phyloP scores from a whole-genome alignment of 2,888 invertebrate species.

The Chydorus sphaericus region DNA sequence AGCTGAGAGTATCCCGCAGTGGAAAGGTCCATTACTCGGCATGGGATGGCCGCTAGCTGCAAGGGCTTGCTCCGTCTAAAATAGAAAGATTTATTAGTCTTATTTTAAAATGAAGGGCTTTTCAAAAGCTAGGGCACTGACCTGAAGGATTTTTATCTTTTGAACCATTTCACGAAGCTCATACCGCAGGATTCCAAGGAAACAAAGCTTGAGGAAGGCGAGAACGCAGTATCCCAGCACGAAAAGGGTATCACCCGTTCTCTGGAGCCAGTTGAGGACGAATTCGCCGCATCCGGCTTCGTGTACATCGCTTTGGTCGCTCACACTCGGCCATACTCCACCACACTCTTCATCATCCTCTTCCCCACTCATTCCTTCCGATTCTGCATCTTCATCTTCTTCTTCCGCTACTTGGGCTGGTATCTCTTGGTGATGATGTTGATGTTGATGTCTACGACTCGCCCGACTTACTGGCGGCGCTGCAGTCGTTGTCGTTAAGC shows the following conservation, averaged over 20 bases:
- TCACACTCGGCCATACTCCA: slow-evolving; percentile 7
- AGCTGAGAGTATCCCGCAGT: background rate
- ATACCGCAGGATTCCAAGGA: slow-evolving; percentile 69
- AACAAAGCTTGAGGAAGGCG: slow-evolving; percentile 75
- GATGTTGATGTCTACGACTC: background rate
- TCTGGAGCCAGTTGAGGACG: slow-evolving; percentile 55
- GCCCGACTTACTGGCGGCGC: background rate
- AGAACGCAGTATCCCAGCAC: slow-evolving; percentile 72
- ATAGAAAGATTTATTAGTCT: background rate
- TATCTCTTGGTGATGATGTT: background rate
- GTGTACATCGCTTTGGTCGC: slow-evolving; percentile 28
- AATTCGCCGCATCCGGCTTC: slow-evolving; percentile 53
- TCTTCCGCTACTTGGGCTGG: background rate
- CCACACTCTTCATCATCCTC: background rate
- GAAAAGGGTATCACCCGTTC: slow-evolving; percentile 61
- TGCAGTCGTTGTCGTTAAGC: background rate
- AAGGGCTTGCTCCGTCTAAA: background rate
- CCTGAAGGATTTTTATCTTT: slow-evolving; percentile 65
- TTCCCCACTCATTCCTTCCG: background rate
- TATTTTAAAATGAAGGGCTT: too few species aligned
- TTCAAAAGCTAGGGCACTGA: too few species aligned
- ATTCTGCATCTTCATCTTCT: background rate
- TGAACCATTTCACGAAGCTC: slow-evolving; percentile 84
- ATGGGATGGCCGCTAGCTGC: background rate
- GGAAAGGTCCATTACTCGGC: background rate